Evolutionary conservation across 2,888 invertebrate genomes (phyloP), one percentile per base, ranked within the genome.

Genomic region (Onchidella celtica): DNA sequence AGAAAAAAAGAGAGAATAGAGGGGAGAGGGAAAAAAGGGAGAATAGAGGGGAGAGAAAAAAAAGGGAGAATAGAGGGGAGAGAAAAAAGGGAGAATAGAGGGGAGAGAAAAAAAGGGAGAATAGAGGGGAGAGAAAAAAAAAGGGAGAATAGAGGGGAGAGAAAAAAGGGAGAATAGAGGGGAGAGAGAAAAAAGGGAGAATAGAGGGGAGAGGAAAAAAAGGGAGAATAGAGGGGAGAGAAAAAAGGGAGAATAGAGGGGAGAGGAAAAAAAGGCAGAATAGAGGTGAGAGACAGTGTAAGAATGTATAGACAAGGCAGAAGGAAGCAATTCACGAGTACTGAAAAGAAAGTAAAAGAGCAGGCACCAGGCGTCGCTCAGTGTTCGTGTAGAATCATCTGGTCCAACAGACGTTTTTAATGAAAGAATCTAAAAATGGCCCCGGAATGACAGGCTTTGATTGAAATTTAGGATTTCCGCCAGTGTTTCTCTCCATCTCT

Each of bases 251-350:
- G 38, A 24, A 72, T 40, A 57, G 24, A 38, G 66, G 74, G 24
- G 66, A 61, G 36, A 57, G 55, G 74, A 65, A 61, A 63, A n/a
- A 66, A 27, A 66, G 24, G 72, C 21, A 65, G 57, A 38, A 63
- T n/a, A 36, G 14, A 61, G 14, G 14, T 21, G 6, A 17, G 61
- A 59, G 36, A 34, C 9, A 29, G 24, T 1, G 36, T 59, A 9
- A 34, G 74, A 24, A 17, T n/a, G 17, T 21, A 36, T 3, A 32
- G 68, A 32, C 9, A 32, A 9, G 27, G 21, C 0, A 11, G 47
- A 0, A 27, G 9, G 9, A 11, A 27, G 11, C 14, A 38, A 24
- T n/a, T 9, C n/a, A 11, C 17, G 47, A 47, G 21, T 0, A 40
- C 3, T 9, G 70, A 21, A 24, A 47, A 9, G 14, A 47, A 24